These are phyloP conservation scores for Drosophila sechellia DNA, from an alignment of 1,140 invertebrate genomes.

Conservation along the genomic window DNA sequence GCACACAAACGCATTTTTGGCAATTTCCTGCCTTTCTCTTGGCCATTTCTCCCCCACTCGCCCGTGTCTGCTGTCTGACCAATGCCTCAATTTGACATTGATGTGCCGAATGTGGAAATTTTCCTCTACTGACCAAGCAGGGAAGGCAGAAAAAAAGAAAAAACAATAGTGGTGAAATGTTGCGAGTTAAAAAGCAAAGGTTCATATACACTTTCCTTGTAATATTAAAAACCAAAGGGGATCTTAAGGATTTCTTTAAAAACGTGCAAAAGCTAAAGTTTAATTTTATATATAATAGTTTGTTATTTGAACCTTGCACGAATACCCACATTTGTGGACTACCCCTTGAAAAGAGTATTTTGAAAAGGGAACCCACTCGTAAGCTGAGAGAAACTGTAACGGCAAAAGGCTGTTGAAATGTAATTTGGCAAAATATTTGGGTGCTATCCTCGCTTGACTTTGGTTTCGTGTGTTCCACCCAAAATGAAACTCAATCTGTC, in stretches of 20 bases:
- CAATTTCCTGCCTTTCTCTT: slow-evolving; percentile 63
- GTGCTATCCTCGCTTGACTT: slow-evolving; percentile 63
- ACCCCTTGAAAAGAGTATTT: slow-evolving; percentile 22
- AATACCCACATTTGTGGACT: neutral
- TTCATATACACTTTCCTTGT: slow-evolving; percentile 4
- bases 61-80: slow-evolving; percentile 41
- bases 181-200: neutral
- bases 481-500: slow-evolving; percentile 81
- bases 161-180: slow-evolving; percentile 27
- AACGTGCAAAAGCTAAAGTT: too few relatives aligned
- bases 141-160: slow-evolving; percentile 21
- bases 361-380: slow-evolving; percentile 8
- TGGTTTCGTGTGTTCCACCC: slow-evolving; percentile 63
- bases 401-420: slow-evolving; percentile 78
- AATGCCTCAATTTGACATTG: slow-evolving; percentile 82
- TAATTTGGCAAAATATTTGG: slow-evolving; percentile 79
- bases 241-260: too few relatives aligned
- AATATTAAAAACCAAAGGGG: neutral
- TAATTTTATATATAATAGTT: too few relatives aligned
- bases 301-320: too few relatives aligned
- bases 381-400: slow-evolving; percentile 39
- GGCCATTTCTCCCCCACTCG: slow-evolving; percentile 2
- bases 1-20: slow-evolving; percentile 48
- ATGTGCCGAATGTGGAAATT: slow-evolving; percentile 81
- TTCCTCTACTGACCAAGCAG: slow-evolving; percentile 52